Percentiles rank a stretch among this genome's conserved stretches.
Evolutionary conservation across 2,113 vertebrate genomes (phyloP).

Genomic region (Chelonoidis abingdonii): DNA sequence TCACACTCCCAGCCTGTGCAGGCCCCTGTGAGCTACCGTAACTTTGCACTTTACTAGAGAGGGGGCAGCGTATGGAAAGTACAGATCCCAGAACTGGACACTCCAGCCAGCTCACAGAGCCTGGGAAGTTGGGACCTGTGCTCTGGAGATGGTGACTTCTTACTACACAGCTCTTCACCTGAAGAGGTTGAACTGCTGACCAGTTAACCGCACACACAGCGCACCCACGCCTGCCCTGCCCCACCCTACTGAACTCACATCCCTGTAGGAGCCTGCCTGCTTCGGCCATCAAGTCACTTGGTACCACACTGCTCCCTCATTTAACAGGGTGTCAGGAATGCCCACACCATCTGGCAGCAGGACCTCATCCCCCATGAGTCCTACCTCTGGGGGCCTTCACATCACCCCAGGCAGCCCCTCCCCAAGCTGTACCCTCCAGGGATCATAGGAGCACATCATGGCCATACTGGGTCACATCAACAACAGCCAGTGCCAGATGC

Average conservation of each 20-base stretch:
- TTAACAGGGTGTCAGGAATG: background rate
- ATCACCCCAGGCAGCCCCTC: background rate
- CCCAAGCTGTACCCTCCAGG: background rate
- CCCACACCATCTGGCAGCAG: too few species aligned
- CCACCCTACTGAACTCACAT: too few species aligned
- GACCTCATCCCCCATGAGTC: too few species aligned
- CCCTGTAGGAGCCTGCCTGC: too few species aligned
- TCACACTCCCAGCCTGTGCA: background rate
- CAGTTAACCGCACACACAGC: rapidly evolving
- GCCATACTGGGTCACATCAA: background rate
- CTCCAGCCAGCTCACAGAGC: too few species aligned
- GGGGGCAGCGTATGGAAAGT: too few species aligned
- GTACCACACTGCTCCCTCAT: background rate
- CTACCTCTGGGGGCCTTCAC: background rate
- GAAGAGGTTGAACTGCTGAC: background rate
- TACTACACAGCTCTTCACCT: too few species aligned
- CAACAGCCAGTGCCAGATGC: background rate
- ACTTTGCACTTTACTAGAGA: background rate
- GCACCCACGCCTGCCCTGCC: too few species aligned
- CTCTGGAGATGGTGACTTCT: too few species aligned
- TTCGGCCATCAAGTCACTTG: too few species aligned
- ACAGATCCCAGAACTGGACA: too few species aligned
- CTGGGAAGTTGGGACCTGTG: too few species aligned
- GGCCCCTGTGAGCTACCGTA: background rate
- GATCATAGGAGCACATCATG: background rate